Conservation (phyloP, 1,140 invertebrate genomes). For the Calycopis cecrops region DNA sequence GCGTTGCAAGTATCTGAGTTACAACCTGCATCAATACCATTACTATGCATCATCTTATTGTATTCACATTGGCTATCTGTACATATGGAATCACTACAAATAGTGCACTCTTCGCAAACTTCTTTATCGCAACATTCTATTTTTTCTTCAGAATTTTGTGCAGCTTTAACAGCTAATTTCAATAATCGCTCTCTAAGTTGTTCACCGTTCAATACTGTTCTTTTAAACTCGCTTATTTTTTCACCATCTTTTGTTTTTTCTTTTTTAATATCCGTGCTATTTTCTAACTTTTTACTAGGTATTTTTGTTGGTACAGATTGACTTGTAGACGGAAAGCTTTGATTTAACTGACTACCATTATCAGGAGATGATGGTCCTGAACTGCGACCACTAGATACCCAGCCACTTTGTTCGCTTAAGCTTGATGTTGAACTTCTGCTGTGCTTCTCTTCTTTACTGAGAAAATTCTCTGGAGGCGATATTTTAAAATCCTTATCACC, state of each 20-base stretch:
- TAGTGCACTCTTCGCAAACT: constrained; percentile 68
- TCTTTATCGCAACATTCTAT: constrained; percentile 72
- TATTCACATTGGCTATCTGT: constrained; percentile 70
- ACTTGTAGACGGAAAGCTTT: constrained; percentile 43
- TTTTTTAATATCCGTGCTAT: constrained; percentile 25
- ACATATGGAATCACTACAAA: constrained; percentile 69
- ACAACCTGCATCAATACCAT: constrained; percentile 62
- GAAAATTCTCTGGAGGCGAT: constrained; percentile 67
- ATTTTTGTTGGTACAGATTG: constrained; percentile 37
- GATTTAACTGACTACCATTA: constrained; percentile 69
- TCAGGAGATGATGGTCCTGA: constrained; percentile 77
- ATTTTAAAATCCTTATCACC: constrained; percentile 73
- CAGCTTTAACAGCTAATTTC: constrained; percentile 74
- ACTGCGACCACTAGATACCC: constrained; percentile 83
- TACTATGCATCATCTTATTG: constrained; percentile 65
- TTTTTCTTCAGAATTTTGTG: constrained; percentile 63
- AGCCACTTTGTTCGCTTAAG: constrained; percentile 84
- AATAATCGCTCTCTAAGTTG: constrained; percentile 76
- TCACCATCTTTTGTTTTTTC: constrained; percentile 45
- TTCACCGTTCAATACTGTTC: constrained; percentile 76
- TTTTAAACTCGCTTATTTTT: constrained; percentile 62
- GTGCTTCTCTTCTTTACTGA: constrained; percentile 61
- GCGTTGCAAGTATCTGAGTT: constrained; percentile 64
- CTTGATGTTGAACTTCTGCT: constrained; percentile 80
- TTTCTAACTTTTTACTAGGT: constrained; percentile 41